These are phyloP conservation scores for Pseudomyrmex gracilis DNA, from an alignment of 1,140 invertebrate species.

Conservation along the genomic window DNA sequence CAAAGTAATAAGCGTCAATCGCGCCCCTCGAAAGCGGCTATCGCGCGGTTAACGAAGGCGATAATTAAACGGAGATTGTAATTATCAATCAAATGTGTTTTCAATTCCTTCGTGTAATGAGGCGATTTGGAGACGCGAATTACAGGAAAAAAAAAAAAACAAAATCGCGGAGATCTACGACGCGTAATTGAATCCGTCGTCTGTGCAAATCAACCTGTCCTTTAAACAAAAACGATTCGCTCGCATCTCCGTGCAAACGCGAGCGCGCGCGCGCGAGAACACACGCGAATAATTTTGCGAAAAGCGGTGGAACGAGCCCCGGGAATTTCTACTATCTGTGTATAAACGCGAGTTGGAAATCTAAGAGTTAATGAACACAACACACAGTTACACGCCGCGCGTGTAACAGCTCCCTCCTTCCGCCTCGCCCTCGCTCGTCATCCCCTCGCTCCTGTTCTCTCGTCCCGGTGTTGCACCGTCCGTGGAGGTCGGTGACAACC, in stretches of 20 bases:
- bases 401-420: slow-evolving; percentile 46
- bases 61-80: slow-evolving; percentile 31
- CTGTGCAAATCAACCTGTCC: no score
- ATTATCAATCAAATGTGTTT: slow-evolving; percentile 11
- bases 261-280: no score
- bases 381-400: not conserved
- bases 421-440: no score
- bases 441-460: slow-evolving; percentile 33
- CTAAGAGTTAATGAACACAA: slow-evolving; percentile 55
- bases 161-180: no score
- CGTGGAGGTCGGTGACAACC: slow-evolving; percentile 74
- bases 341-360: slow-evolving; percentile 43
- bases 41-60: slow-evolving; percentile 4
- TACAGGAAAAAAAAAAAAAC: no score
- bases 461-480: slow-evolving; percentile 63
- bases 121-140: no score
- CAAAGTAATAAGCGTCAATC: not conserved
- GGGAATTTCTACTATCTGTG: slow-evolving; percentile 27
- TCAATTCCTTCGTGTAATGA: not conserved
- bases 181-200: no score
- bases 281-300: not conserved
- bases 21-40: slow-evolving; percentile 9
- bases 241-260: not conserved
- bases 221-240: not conserved
- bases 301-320: not conserved